These are phyloP conservation scores for Rhopalosiphum padi DNA, from an alignment of 1,140 invertebrate species.

Conservation along the genomic window DNA sequence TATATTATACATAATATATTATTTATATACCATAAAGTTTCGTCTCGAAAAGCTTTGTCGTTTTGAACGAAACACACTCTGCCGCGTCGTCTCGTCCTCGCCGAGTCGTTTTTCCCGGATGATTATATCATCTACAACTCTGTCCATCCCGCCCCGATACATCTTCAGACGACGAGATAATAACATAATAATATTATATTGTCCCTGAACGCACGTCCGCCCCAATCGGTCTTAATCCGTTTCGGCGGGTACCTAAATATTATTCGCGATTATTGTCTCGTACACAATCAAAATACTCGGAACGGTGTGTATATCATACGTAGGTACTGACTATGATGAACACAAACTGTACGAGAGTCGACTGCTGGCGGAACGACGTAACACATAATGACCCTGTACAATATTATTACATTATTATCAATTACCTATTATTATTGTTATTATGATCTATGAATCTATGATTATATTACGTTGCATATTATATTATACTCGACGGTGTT, in stretches of 20 bases:
- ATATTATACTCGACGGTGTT: background rate
- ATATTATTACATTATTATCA: background rate
- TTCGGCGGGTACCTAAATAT: background rate
- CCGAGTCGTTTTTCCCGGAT: background rate
- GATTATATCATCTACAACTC: background rate
- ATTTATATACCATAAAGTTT: background rate
- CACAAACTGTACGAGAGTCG: background rate
- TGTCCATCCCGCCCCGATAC: background rate
- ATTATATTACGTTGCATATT: background rate
- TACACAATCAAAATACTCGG: background rate
- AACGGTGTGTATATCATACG: background rate
- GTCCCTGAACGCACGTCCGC: background rate
- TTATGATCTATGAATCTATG: no score
- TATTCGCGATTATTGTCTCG: background rate
- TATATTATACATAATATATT: background rate
- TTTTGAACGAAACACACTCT: background rate
- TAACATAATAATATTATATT: background rate
- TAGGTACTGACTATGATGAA: no score
- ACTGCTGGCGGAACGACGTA: background rate
- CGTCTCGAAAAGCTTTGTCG: background rate
- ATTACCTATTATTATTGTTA: background rate
- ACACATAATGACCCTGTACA: background rate
- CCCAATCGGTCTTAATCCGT: background rate
- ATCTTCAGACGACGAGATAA: background rate
- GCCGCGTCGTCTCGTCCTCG: background rate